Evolutionary conservation across 2,888 invertebrate species (phyloP).

Genomic region (Drosophila setosimentum): DNA sequence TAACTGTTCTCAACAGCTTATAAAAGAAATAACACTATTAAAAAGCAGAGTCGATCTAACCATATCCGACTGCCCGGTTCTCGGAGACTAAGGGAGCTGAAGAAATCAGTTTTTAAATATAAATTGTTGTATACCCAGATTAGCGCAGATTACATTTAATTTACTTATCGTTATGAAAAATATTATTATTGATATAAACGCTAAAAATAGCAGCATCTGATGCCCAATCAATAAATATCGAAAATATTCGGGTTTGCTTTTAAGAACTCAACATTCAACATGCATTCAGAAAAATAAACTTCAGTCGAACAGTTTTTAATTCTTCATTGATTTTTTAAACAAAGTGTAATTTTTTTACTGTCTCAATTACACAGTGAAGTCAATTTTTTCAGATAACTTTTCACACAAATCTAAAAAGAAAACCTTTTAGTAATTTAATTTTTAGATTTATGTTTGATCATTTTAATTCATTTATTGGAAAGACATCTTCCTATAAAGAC

Average conservation of each 20-base stretch:
- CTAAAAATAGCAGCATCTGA: too few species aligned
- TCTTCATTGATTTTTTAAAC: neutral
- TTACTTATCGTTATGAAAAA: neutral
- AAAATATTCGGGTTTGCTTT: neutral
- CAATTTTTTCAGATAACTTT: too few species aligned
- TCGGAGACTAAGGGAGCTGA: neutral
- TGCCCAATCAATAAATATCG: neutral
- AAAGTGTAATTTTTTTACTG: neutral
- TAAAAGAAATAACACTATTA: too few species aligned
- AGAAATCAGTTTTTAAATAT: neutral
- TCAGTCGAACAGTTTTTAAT: neutral
- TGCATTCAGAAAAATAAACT: neutral
- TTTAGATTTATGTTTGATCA: neutral
- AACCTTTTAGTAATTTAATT: neutral
- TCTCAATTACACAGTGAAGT: neutral
- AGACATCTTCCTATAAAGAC: rapidly evolving
- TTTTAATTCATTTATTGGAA: neutral
- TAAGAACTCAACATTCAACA: neutral
- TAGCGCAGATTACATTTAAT: neutral
- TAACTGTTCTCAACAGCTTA: neutral
- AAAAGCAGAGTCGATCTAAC: too few species aligned
- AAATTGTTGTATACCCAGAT: neutral
- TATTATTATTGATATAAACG: too few species aligned
- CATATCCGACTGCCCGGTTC: neutral
- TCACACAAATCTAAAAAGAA: neutral